phyloP scores from a whole-genome alignment of 2,797 vertebrate genomes.

The Rhadinocentrus ornatus region DNA sequence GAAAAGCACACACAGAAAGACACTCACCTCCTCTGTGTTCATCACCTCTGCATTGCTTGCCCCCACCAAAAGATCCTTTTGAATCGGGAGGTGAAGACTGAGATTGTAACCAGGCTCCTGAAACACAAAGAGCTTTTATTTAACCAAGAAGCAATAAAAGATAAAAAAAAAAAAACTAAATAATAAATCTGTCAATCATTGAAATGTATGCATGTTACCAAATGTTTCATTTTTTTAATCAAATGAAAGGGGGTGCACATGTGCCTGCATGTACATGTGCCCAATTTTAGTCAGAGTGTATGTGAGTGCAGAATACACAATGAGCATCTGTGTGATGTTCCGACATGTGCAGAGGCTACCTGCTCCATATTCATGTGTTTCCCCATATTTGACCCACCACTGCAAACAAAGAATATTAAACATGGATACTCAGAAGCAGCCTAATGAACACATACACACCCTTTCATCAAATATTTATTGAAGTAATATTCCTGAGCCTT shows the following conservation, averaged over 20 bases:
- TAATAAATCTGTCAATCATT: slow-evolving; percentile 53
- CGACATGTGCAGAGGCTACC: slow-evolving; percentile 62
- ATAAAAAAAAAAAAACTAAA: slow-evolving; percentile 30
- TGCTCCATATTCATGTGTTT: slow-evolving; percentile 80
- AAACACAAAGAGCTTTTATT: slow-evolving; percentile 40
- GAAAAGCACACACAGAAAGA: slow-evolving; percentile 54
- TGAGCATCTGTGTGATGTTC: slow-evolving; percentile 57
- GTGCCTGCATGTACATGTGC: slow-evolving; percentile 5
- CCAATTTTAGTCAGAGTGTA: slow-evolving; percentile 8
- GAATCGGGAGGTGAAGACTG: slow-evolving; percentile 48
- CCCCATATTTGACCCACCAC: slow-evolving; percentile 73
- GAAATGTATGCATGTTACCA: slow-evolving; percentile 58
- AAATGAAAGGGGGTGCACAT: slow-evolving; percentile 60
- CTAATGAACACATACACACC: slow-evolving; percentile 81
- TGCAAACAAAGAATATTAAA: slow-evolving; percentile 87
- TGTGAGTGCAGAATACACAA: slow-evolving; percentile 42
- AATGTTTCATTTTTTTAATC: slow-evolving; percentile 76
- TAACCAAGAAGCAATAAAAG: slow-evolving; percentile 32
- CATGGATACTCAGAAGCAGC: slow-evolving; percentile 68
- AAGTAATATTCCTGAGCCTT: slow-evolving; percentile 77
- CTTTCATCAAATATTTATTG: slow-evolving; percentile 86
- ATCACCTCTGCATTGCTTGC: slow-evolving; percentile 42
- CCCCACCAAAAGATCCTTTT: slow-evolving; percentile 33
- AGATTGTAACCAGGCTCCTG: slow-evolving; percentile 40
- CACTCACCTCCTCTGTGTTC: slow-evolving; percentile 53